Evolutionary conservation across 2,888 invertebrate species (phyloP).

Genomic region (Cinara cedri): DNA sequence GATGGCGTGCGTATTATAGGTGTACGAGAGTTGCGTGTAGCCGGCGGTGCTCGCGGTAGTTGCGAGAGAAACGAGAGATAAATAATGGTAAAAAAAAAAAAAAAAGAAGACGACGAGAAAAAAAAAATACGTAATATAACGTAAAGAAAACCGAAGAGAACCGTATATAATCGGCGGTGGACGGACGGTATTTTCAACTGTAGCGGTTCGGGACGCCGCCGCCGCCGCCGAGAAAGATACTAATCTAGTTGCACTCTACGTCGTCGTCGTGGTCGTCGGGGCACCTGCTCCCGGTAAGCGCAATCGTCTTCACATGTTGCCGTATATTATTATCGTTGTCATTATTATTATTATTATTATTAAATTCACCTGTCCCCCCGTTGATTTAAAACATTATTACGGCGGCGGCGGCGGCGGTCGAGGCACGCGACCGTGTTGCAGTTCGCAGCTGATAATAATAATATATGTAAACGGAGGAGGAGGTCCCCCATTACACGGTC

Average conservation of each 20-base stretch:
- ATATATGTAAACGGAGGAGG: not conserved
- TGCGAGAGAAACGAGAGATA: conserved; percentile 31
- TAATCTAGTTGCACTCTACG: conserved; percentile 44
- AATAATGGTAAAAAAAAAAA: conserved; percentile 34
- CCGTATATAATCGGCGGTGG: conserved; percentile 40
- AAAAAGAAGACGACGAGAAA: conserved; percentile 12
- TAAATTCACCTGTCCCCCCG: conserved; percentile 47
- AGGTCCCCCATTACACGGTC: not conserved
- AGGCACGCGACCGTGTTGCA: conserved; percentile 39
- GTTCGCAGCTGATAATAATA: conserved; percentile 40
- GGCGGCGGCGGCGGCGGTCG: not conserved
- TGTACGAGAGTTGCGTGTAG: not conserved
- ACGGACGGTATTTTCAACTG: conserved; percentile 50
- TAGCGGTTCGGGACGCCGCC: conserved; percentile 26
- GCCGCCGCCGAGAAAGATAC: conserved; percentile 31
- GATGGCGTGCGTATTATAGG: not conserved
- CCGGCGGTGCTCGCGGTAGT: conserved; percentile 26
- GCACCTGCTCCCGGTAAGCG: conserved; percentile 31
- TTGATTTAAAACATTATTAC: conserved; percentile 39
- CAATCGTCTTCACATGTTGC: conserved; percentile 26
- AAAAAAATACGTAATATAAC: not conserved
- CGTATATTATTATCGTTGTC: too few species aligned
- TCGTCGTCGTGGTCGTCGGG: not conserved
- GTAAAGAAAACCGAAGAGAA: not conserved
- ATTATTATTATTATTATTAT: not conserved